Evolutionary conservation across 1,140 invertebrate genomes (phyloP), one percentile per base, ranked within the genome.

Genomic region (Drosophila varians): DNA sequence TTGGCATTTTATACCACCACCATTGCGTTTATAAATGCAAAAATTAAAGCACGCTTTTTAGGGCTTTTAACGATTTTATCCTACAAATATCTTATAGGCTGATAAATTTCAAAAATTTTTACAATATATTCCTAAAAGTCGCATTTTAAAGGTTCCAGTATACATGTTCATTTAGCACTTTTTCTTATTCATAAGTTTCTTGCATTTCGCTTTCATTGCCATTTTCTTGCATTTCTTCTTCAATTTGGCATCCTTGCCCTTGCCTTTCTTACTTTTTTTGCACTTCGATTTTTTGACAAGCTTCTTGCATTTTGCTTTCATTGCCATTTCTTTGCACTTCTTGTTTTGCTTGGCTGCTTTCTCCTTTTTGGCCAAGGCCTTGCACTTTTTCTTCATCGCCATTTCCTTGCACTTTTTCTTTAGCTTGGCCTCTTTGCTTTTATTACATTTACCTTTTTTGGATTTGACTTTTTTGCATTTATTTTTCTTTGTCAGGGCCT

Each of bases 231-330:
- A 52, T 54, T 38, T 38, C 14, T 38, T 38, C 14, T 38, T 38
- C 12, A 31, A 11, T 11, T 31, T 11, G 8, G 8, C 26, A 28
- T 19, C 31, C 3, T 16, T 18, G 7, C 25, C 42, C 19, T 56
- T 34, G 34, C 8, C 36, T 16, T 38, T 53, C 11, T 51, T 8
- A 7, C 45, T 52, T 19, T 21, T n/a, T 23, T 19, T 52, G 9
- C 7, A 28, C 1, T 7, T 14, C 14, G n/a, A n/a, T 38, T 38
- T 9, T 38, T n/a, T 6, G 14, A n/a, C 16, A 18, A n/a, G 9
- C 16, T 43, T 21, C 6, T n/a, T 34, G 19, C 53, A 55, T 34
- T 45, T 56, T 7, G 23, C 18, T 11, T 45, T 46, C 28, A 31
- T 14, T 4, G 31, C 21, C 12, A 57, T 3, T 23, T 11, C 26